Conservation (phyloP, 2,797 vertebrate species). For the Acestrorhynchus altus region DNA sequence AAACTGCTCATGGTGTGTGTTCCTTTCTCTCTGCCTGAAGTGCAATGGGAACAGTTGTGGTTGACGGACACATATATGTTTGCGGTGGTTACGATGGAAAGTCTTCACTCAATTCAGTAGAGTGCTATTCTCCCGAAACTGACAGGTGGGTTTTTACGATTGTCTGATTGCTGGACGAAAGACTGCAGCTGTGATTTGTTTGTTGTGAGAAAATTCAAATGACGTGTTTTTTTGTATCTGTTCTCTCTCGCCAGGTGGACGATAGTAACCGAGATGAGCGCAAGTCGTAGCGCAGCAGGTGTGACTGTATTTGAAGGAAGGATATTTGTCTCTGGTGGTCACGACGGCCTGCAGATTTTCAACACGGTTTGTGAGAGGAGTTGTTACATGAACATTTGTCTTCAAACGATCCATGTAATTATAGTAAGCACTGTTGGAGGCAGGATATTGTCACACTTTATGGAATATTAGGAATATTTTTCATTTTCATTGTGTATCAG, state of each 20-base stretch:
- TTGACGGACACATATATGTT: constrained; percentile 93
- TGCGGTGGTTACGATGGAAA: constrained; percentile 94
- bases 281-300: constrained; percentile 91
- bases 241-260: constrained; percentile 83
- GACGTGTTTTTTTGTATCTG: background rate
- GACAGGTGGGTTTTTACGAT: constrained; percentile 82
- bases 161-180: background rate
- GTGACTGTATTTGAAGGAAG: constrained; percentile 93
- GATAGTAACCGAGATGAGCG: constrained; percentile 90
- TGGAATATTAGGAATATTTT: no score
- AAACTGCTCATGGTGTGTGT: background rate
- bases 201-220: background rate
- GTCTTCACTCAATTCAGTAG: constrained; percentile 93
- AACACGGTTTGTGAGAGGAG: constrained; percentile 84
- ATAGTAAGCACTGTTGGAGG: no score
- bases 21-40: constrained; percentile 68
- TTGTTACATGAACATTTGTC: background rate
- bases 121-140: constrained; percentile 89
- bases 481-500: no score
- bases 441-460: no score
- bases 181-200: background rate
- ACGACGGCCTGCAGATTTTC: constrained; percentile 97
- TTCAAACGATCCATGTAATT: no score
- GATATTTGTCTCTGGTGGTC: constrained; percentile 94
- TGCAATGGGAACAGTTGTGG: constrained; percentile 94